Percentiles rank a stretch among this genome's conserved stretches.
These are phyloP conservation scores for Macrobrachium nipponense DNA, from an alignment of 1,140 invertebrate species.

Conservation along the genomic window DNA sequence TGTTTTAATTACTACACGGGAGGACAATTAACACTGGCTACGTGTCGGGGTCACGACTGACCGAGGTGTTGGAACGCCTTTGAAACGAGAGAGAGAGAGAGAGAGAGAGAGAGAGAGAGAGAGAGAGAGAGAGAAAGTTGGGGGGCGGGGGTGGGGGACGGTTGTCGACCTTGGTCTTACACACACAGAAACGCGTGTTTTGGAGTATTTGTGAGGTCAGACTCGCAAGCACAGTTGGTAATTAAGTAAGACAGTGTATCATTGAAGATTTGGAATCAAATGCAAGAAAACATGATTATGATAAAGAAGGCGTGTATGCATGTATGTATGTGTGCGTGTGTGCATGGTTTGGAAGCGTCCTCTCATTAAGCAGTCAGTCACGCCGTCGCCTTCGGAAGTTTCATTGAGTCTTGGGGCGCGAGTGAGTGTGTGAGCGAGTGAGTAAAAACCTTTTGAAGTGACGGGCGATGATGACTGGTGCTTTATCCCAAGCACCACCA, in stretches of 20 bases:
- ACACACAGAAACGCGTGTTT: no score
- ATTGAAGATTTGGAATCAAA: not conserved
- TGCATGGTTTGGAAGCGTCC: not conserved
- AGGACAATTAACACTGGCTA: no score
- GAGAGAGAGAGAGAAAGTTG: not conserved
- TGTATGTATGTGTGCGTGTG: constrained; percentile 14
- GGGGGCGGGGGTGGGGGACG: not conserved
- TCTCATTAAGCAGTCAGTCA: no score
- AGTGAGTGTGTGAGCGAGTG: no score
- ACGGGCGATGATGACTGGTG: no score
- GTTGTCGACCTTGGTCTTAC: not conserved
- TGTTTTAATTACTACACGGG: not conserved
- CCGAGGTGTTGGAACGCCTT: no score
- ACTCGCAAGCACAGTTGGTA: not conserved
- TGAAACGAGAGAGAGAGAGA: not conserved
- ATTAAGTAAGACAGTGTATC: not conserved
- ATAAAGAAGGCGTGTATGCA: not conserved
- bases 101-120: constrained; percentile 17
- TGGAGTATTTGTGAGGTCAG: not conserved
- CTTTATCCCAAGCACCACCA: no score
- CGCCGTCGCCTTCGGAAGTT: no score
- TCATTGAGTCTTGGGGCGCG: no score
- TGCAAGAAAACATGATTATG: not conserved
- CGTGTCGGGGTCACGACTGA: no score
- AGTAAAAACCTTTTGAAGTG: no score